Evolutionary conservation across 2,888 invertebrate genomes (phyloP), one percentile per base, ranked within the genome.

Genomic region (Melanchra persicariae): DNA sequence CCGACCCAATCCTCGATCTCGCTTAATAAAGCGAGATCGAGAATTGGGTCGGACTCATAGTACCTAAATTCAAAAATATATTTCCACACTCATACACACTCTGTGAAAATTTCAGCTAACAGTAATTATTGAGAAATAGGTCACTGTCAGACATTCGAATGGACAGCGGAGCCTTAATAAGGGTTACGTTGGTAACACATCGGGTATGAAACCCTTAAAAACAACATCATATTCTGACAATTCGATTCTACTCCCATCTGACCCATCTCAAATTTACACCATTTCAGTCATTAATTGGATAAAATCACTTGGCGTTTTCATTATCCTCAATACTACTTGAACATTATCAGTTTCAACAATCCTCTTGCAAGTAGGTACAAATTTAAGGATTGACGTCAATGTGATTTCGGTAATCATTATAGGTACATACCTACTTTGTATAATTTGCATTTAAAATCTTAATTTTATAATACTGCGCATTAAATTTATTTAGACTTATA

Each of bases 341-440:
- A 22, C 22, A 67, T 67, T 74, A 74, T 74, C 74, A 60, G 15
- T 60, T 43, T 37, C 12, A 55, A 22, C 43, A 57, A 60, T 73
- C 17, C 37, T 37, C 24, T n/a, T 74, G 4, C 12, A 61, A 19
- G 19, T 73, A 59, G 8, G n/a, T 59, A 47, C 6, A 7, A 43
- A 30, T 45, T 58, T 26, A 37, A 37, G 34, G 19, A 45, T 61
- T 68, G 57, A 68, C 75, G 75, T 74, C 73, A 74, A 47, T 15
- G 30, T 43, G 66, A 74, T 74, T 74, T 74, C 19, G 59, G 47
- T 59, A 66, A 60, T 74, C 43, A 74, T 40, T 65, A 24, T 47
- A 45, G 19, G 63, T 69, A 58, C 0, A 0, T 65, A 47, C 19
- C 0, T 43, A 55, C 34, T 34, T 1, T 26, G 34, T n/a, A 49